Evolutionary conservation across 2,888 invertebrate genomes (phyloP), one percentile per base, ranked within the genome.

Genomic region (Odontocolon sp.): DNA sequence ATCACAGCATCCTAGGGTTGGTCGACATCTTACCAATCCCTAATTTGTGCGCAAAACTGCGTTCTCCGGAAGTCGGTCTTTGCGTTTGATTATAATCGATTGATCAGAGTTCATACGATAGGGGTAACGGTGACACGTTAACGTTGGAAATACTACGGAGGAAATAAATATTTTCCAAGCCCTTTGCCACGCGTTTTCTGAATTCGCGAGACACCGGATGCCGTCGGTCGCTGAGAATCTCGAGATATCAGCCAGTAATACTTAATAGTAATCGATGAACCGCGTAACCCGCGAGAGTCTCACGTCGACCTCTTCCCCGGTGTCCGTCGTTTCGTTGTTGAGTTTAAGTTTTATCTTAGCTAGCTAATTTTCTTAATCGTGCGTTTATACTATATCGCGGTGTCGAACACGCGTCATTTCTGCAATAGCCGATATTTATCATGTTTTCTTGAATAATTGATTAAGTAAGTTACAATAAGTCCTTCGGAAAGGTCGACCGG

Each of bases 301-400:
- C 64, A 63, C 40, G 66, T 77, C 81, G 77, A 77, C 69, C 42
- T 74, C 77, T 81, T 80, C 77, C 80, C 78, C 81, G 76, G 81
- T 81, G 77, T 63, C 78, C 63, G 72, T 64, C 74, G 67, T 73
- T 78, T 67, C 36, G 69, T 80, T 80, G 81, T 81, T 81, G 80
- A 81, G 81, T 81, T 81, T 78, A 81, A 54, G 78, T 81, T 81
- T 80, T 63, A 74, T 61, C 54, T 72, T 80, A 80, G 81, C 77
- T 81, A 81, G 80, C 77, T 74, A 81, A 81, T 78, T 81, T 77
- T 77, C 68, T 73, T 28, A 54, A 69, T 64, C 75, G 64, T 63
- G 66, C 67, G 47, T 70, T 76, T 69, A 59, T 57, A 14, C 36
- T 18, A 11, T 42, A 11, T 31, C 63, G 23, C 3, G 47, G 33